Percentiles rank a stretch among this genome's conserved stretches.
Evolutionary conservation across 2,113 vertebrate species (phyloP).

Genomic region (Tyrannus savana): DNA sequence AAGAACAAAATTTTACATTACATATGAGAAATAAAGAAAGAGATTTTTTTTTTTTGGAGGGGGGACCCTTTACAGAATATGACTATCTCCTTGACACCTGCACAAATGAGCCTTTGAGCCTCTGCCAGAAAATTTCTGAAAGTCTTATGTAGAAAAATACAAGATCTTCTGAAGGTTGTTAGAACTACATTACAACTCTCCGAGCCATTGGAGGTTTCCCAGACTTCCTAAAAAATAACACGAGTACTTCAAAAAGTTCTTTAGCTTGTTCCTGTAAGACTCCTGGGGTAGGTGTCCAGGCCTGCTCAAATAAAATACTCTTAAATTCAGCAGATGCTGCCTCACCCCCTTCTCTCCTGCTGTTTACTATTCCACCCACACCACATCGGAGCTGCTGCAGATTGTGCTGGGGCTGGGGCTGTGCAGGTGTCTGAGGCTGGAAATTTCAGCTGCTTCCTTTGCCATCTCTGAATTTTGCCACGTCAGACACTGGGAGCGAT

Average conservation of each 20-base stretch:
- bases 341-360: slow-evolving; percentile 6
- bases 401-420: neutral
- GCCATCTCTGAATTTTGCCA: neutral
- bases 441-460: slow-evolving; percentile 23
- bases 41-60: neutral
- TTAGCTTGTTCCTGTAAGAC: neutral
- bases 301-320: slow-evolving; percentile 15
- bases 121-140: slow-evolving; percentile 31
- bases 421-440: slow-evolving; percentile 40
- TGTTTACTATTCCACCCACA: slow-evolving; percentile 53
- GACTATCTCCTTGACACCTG: slow-evolving; percentile 23
- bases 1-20: neutral
- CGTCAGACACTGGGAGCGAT: neutral
- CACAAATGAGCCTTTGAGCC: neutral
- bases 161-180: neutral
- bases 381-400: neutral
- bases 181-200: neutral
- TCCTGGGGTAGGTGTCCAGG: slow-evolving; percentile 28
- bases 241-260: neutral
- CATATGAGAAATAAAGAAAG: neutral
- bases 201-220: neutral
- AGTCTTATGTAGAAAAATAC: neutral
- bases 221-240: slow-evolving; percentile 7
- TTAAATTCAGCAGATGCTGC: slow-evolving; percentile 38
- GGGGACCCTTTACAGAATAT: neutral